Conservation (phyloP, 2,888 invertebrate species). For the Netelia fuscicornis region DNA sequence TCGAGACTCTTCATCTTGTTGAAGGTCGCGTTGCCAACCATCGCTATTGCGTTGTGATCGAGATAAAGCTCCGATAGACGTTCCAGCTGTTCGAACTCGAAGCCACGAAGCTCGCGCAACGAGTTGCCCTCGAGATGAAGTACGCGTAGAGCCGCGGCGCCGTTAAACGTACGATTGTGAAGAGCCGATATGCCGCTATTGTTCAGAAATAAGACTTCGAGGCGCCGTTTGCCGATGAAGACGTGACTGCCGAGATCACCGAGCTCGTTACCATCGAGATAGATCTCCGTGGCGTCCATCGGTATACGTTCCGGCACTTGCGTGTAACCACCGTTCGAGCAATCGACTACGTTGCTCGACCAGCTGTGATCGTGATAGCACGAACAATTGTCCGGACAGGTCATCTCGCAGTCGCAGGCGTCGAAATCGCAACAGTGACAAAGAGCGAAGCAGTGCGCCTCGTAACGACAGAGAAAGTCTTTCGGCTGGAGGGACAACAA, state of each 20-base stretch:
- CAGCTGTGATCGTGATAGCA: slow-evolving; percentile 95
- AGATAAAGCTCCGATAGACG: slow-evolving; percentile 91
- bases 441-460: slow-evolving; percentile 93
- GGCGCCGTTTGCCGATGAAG: slow-evolving; percentile 94
- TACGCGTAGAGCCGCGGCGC: slow-evolving; percentile 90
- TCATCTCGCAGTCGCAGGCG: slow-evolving; percentile 96
- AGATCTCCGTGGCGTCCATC: slow-evolving; percentile 95
- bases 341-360: slow-evolving; percentile 94
- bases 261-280: slow-evolving; percentile 93
- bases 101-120: slow-evolving; percentile 90
- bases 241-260: slow-evolving; percentile 93
- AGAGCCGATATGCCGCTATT: slow-evolving; percentile 91
- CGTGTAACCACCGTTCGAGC: slow-evolving; percentile 91
- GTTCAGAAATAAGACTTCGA: slow-evolving; percentile 92
- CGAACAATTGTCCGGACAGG: slow-evolving; percentile 93
- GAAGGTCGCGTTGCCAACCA: slow-evolving; percentile 92
- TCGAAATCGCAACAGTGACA: slow-evolving; percentile 97
- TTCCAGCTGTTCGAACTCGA: slow-evolving; percentile 91
- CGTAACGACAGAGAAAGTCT: slow-evolving; percentile 93
- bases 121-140: slow-evolving; percentile 92
- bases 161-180: slow-evolving; percentile 93
- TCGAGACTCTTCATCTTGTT: slow-evolving; percentile 90
- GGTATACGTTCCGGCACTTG: slow-evolving; percentile 92
- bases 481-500: slow-evolving; percentile 90
- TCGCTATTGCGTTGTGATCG: slow-evolving; percentile 90